Base-by-base conservation (phyloP, 1,140 invertebrate genomes). In the Phthorimaea operculella region DNA sequence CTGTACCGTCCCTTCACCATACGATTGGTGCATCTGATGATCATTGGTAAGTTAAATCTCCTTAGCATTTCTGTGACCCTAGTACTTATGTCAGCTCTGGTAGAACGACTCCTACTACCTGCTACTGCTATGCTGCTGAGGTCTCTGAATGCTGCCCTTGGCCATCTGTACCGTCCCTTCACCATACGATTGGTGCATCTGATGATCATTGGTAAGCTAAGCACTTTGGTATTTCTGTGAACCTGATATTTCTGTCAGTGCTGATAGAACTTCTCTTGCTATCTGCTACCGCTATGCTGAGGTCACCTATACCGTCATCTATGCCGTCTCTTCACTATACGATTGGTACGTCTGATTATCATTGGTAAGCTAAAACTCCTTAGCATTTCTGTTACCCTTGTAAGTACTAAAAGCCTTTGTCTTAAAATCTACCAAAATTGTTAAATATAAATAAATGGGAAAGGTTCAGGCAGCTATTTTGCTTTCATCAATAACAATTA, bases 61-160 rank as follows among this genome's bases (percentile, higher is more conserved):
- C 83, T 95, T 39, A 94, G 94, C 3, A 95, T 96, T 59, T 94
- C 95, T 0, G 78, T 95, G 72, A 93, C 92, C 0, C 81, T 96
- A 63, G 89, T 94, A 36, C 85, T 95, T 36, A 86, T 96, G 53
- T 91, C 92, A 0, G 93, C 93, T 0, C 70, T 94, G 15, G 93
- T 95, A 9, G 93, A 95, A 69, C 84, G 93, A 12, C 86, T 96
- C 21, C 87, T 95, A 72, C 84, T 91, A 21, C 93, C 93, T 0
- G 88, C 90, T 0, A 89, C 89, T 0, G 86, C 88, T 42, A 67
- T n/a, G n/a, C n/a, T 91, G 57, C 83, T 92, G 36, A 80, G 90
- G 53, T 86, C 87, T 34, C 76, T 93, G 1, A 91, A 92, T 68
- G 86, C 88, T 1, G 83, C 87, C 6, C 80, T 92, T 0, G 90